Conservation (phyloP, 1,140 invertebrate species). For the Leptoteleia sp. region DNA sequence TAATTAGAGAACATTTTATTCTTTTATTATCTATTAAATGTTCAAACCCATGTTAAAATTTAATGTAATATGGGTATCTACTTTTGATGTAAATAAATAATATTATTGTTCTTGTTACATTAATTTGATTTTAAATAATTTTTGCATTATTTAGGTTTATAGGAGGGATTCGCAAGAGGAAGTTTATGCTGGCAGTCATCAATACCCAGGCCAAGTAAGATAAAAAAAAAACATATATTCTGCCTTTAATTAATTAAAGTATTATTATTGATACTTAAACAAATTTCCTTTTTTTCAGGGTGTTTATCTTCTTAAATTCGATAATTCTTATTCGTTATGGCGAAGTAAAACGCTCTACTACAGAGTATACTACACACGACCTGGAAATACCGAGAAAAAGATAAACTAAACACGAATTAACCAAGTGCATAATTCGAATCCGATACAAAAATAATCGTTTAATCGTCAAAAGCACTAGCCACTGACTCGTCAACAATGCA, state of each 20-base stretch:
- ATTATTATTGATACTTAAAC: too few species aligned
- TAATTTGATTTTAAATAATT: conserved; percentile 1
- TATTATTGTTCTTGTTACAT: too few species aligned
- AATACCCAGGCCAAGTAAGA: conserved; percentile 92
- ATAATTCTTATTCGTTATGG: conserved; percentile 99
- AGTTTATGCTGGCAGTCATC: conserved; percentile 98
- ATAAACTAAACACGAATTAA: conserved; percentile 60
- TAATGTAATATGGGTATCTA: too few species aligned
- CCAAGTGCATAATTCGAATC: conserved; percentile 23
- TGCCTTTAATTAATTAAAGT: too few species aligned
- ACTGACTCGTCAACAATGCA: conserved; percentile 63
- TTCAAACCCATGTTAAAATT: too few species aligned
- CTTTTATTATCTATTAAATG: too few species aligned
- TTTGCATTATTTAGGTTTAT: conserved; percentile 88
- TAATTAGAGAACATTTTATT: too few species aligned
- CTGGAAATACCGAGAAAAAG: conserved; percentile 69
- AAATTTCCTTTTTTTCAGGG: conserved; percentile 82
- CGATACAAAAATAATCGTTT: conserved; percentile 54
- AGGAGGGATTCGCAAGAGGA: conserved; percentile 97
- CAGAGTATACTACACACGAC: conserved; percentile 96
- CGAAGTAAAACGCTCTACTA: conserved; percentile 99
- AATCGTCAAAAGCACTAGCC: conserved; percentile 69
- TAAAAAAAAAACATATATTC: conserved; percentile 8
- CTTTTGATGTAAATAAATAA: not conserved
- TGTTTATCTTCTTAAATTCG: conserved; percentile 99